A percentile compares a stretch with the other conserved stretches of the same genome.
These are phyloP conservation scores for Nymphalis io DNA, from an alignment of 1,140 invertebrate genomes.

Conservation along the genomic window DNA sequence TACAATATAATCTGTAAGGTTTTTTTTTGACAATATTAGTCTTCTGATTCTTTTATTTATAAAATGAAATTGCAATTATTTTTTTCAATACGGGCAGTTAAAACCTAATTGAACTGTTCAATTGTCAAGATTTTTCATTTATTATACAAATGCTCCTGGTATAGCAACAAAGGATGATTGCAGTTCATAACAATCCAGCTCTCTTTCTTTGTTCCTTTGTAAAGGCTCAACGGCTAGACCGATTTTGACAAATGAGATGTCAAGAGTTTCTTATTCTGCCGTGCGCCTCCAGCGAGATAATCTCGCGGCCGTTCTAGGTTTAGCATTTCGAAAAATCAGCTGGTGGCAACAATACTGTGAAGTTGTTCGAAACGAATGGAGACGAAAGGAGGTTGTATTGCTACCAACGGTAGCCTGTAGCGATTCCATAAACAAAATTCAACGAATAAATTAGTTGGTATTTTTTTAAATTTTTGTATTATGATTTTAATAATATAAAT, in stretches of 20 bases:
- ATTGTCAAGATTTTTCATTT: too few relatives aligned
- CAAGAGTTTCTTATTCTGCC: slow-evolving; percentile 38
- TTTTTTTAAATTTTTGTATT: too few relatives aligned
- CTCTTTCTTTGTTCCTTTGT: slow-evolving; percentile 41
- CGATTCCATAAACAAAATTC: background rate
- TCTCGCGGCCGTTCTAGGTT: slow-evolving; percentile 28
- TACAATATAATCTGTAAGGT: too few relatives aligned
- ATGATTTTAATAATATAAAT: too few relatives aligned
- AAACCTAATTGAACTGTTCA: too few relatives aligned
- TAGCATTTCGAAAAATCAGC: slow-evolving; percentile 33
- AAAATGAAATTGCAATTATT: too few relatives aligned
- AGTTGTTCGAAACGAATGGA: slow-evolving; percentile 14
- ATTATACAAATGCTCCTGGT: slow-evolving; percentile 28
- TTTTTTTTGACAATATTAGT: too few relatives aligned
- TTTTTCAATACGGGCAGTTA: background rate
- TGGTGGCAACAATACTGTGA: slow-evolving; percentile 20
- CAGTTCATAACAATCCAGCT: slow-evolving; percentile 38
- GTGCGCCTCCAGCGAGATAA: slow-evolving; percentile 34
- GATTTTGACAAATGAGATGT: slow-evolving; percentile 41
- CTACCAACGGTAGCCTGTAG: background rate
- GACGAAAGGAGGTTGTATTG: background rate
- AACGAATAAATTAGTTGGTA: background rate
- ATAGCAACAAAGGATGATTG: slow-evolving; percentile 36
- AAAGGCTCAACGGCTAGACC: slow-evolving; percentile 38
- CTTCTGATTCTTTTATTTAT: too few relatives aligned